Conservation (phyloP, 2,113 vertebrate species). For the Scomber japonicus region DNA sequence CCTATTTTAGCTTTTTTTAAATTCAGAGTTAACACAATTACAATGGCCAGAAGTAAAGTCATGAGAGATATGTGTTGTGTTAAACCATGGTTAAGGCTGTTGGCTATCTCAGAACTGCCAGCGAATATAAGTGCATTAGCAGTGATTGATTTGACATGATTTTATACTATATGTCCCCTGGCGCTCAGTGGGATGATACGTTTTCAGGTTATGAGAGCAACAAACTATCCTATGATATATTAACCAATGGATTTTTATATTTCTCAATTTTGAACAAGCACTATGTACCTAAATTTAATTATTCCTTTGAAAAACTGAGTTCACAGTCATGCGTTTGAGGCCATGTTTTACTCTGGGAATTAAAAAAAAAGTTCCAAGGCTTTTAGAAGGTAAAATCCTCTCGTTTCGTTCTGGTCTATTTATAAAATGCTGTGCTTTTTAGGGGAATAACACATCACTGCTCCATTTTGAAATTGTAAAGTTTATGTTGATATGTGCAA, state of each 20-base stretch:
- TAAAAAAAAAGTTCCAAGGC: background rate
- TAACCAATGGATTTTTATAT: too few species aligned
- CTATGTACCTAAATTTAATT: background rate
- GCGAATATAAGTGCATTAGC: background rate
- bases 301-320: slow-evolving; percentile 20
- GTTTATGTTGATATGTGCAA: slow-evolving; percentile 25
- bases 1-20: too few species aligned
- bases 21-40: too few species aligned
- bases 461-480: slow-evolving; percentile 25
- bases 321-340: slow-evolving; percentile 21
- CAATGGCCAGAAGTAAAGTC: too few species aligned
- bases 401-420: slow-evolving; percentile 15
- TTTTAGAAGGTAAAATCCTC: slow-evolving; percentile 3
- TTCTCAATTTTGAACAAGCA: too few species aligned
- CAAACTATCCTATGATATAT: too few species aligned
- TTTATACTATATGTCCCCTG: background rate
- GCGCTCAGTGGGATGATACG: background rate
- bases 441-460: slow-evolving; percentile 21
- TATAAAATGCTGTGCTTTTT: slow-evolving; percentile 35
- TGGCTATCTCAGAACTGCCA: background rate
- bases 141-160: too few species aligned
- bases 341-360: slow-evolving; percentile 14
- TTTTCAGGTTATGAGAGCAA: background rate
- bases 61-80: too few species aligned
- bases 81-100: too few species aligned